These are phyloP conservation scores for Calyptommatus sinebrachiatus DNA, from an alignment of 2,113 vertebrate genomes.

Conservation along the genomic window DNA sequence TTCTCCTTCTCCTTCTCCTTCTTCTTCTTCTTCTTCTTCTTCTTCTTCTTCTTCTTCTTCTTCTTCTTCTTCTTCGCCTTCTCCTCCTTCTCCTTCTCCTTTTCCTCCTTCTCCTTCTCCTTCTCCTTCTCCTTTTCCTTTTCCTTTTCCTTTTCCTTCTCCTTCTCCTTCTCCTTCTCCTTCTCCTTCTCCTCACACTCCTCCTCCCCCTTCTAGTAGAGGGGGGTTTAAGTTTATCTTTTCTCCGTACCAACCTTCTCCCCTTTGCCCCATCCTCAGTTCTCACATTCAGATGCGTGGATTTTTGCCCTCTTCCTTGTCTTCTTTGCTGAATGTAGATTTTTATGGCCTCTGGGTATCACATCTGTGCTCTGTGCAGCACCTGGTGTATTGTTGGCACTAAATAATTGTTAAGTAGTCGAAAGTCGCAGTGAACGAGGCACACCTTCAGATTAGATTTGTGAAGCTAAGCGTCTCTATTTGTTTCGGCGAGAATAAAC, in stretches of 20 bases:
- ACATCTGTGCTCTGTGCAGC: slow-evolving; percentile 30
- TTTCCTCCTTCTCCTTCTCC: too few species aligned
- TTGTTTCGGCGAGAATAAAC: slow-evolving; percentile 32
- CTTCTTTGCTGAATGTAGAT: slow-evolving; percentile 28
- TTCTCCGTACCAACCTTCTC: neutral
- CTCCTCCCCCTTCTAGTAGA: too few species aligned
- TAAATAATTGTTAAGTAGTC: slow-evolving; percentile 39
- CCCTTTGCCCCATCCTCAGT: neutral
- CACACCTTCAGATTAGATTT: slow-evolving; percentile 36
- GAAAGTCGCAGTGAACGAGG: slow-evolving; percentile 22
- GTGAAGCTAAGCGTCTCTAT: slow-evolving; percentile 34
- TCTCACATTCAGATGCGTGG: neutral
- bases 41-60: too few species aligned
- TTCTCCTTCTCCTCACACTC: too few species aligned
- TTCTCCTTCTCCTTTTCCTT: too few species aligned
- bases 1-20: too few species aligned
- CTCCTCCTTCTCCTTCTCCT: too few species aligned
- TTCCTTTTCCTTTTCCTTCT: too few species aligned
- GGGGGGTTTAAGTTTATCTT: too few species aligned
- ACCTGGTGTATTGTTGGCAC: slow-evolving; percentile 30
- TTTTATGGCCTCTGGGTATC: slow-evolving; percentile 24
- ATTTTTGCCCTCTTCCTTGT: slow-evolving; percentile 1
- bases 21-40: too few species aligned
- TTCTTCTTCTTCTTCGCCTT: too few species aligned
- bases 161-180: too few species aligned